These are phyloP conservation scores for Pollimyrus isidori DNA, from an alignment of 2,113 vertebrate species.

Conservation along the genomic window DNA sequence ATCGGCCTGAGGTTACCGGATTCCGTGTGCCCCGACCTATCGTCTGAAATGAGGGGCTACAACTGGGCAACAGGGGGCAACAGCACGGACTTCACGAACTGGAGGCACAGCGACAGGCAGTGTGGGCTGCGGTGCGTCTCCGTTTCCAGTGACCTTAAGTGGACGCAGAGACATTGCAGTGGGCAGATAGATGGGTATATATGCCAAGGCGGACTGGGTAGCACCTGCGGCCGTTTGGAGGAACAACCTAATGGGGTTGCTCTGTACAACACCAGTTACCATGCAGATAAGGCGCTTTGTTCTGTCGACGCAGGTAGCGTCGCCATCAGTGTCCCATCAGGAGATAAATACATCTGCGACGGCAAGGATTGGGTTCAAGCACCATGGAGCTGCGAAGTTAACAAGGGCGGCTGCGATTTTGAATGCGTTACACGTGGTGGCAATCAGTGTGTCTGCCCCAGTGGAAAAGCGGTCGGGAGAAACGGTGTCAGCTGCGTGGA, in stretches of 20 bases:
- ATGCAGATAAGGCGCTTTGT: background rate
- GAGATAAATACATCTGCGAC: constrained; percentile 35
- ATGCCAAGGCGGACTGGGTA: constrained; percentile 34
- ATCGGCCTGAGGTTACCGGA: constrained; percentile 7
- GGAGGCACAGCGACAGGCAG: constrained; percentile 30
- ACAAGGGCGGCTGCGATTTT: constrained; percentile 41
- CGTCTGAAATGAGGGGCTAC: constrained; percentile 30
- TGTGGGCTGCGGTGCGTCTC: constrained; percentile 47
- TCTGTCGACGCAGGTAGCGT: constrained; percentile 32
- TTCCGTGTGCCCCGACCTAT: constrained; percentile 31
- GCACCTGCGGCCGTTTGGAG: constrained; percentile 8
- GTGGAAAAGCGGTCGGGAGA: background rate
- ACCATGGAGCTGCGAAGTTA: constrained; percentile 50
- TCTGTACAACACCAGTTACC: constrained; percentile 28
- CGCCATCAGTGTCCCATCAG: constrained; percentile 17
- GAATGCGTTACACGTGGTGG: constrained; percentile 21
- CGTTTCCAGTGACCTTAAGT: constrained; percentile 35
- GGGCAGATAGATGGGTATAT: constrained; percentile 34
- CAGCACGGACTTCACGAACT: constrained; percentile 40
- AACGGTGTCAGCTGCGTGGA: constrained; percentile 42
- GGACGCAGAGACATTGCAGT: constrained; percentile 34
- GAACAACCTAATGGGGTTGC: background rate
- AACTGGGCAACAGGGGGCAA: constrained; percentile 44
- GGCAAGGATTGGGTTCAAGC: constrained; percentile 36
- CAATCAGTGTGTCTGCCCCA: constrained; percentile 39